These are phyloP conservation scores for Propithecus perrieri DNA, from an alignment of 2,797 vertebrate genomes.

Conservation along the genomic window DNA sequence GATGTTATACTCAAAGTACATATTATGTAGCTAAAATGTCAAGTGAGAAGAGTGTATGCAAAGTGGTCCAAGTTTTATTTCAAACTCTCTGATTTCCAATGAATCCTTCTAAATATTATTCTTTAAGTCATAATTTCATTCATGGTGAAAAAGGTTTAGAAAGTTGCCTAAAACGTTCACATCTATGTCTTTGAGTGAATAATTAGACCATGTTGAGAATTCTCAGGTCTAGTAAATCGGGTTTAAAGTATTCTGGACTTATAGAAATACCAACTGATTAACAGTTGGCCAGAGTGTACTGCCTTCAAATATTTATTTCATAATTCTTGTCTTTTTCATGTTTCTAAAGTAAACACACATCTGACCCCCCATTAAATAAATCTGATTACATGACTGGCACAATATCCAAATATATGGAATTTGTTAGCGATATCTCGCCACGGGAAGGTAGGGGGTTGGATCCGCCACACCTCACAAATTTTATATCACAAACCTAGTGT, in stretches of 20 bases:
- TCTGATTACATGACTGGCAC: constrained; percentile 47
- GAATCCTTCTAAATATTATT: constrained; percentile 77
- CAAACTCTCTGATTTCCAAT: constrained; percentile 72
- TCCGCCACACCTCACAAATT: constrained; percentile 26
- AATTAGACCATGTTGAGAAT: constrained; percentile 82
- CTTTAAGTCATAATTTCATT: constrained; percentile 77
- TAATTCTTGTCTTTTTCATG: constrained; percentile 64
- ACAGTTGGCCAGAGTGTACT: constrained; percentile 74
- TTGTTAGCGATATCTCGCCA: constrained; percentile 45
- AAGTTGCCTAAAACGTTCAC: constrained; percentile 85
- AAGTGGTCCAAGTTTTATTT: constrained; percentile 86
- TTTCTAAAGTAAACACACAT: constrained; percentile 60
- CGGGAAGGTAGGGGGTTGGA: neutral
- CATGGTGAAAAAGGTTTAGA: constrained; percentile 83
- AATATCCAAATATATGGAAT: constrained; percentile 69
- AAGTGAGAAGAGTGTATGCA: constrained; percentile 85
- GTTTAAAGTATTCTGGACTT: constrained; percentile 77
- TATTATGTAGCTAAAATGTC: constrained; percentile 87
- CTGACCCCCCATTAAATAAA: constrained; percentile 30
- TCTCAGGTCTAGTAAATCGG: constrained; percentile 81
- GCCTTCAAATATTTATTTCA: constrained; percentile 78
- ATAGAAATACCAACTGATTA: constrained; percentile 65
- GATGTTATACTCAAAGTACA: constrained; percentile 88
- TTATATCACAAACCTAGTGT: too few relatives aligned
- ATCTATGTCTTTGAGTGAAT: constrained; percentile 84